Conservation (phyloP, 2,797 vertebrate genomes). For the Aselliscus stoliczkanus region DNA sequence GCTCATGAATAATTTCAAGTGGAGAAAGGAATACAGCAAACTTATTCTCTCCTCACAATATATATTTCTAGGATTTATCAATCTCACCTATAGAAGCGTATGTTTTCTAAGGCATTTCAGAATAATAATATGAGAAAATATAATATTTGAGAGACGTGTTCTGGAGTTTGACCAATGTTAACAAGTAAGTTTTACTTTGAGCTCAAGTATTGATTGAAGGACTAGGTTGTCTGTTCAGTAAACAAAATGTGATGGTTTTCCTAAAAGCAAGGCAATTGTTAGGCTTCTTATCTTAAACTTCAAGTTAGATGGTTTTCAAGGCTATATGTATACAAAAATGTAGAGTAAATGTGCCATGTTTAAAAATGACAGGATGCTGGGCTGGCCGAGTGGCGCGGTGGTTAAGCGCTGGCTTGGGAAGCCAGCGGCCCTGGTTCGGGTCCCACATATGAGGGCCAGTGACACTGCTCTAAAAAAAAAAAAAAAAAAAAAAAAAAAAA, state of each 20-base stretch:
- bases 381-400: too few relatives aligned
- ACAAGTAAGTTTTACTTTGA: background rate
- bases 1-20: background rate
- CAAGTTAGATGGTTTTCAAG: background rate
- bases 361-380: background rate
- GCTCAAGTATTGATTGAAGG: background rate
- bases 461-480: too few relatives aligned
- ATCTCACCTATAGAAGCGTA: background rate
- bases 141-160: background rate
- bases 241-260: background rate
- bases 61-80: background rate
- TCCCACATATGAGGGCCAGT: too few relatives aligned
- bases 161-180: background rate
- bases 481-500: too few relatives aligned
- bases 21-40: background rate
- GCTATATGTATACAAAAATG: background rate
- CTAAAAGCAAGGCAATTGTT: background rate
- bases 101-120: background rate
- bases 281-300: constrained; percentile 4
- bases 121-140: background rate
- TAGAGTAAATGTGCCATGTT: background rate
- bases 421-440: too few relatives aligned
- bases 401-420: too few relatives aligned
- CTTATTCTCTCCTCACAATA: background rate
- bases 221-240: background rate